These are phyloP conservation scores for Pterobdella sp. DNA, from an alignment of 2,888 invertebrate species.

Conservation along the genomic window DNA sequence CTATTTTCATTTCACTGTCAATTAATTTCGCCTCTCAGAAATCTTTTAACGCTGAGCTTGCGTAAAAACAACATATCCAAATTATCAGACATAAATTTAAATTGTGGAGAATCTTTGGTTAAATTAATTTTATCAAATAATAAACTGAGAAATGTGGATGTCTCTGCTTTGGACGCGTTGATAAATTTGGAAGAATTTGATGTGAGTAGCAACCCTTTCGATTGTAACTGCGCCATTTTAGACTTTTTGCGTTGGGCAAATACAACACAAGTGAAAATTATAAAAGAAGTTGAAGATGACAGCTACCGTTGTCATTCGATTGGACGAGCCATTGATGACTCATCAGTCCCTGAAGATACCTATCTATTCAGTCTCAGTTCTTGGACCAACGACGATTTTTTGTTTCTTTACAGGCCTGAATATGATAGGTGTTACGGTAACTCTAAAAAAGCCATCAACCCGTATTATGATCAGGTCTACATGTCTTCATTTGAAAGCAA, in stretches of 20 bases:
- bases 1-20: conserved; percentile 22
- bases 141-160: conserved; percentile 32
- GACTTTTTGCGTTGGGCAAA: conserved; percentile 38
- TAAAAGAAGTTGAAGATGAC: conserved; percentile 29
- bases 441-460: neutral
- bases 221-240: conserved; percentile 35
- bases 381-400: conserved; percentile 31
- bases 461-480: conserved; percentile 2
- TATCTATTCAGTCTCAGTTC: neutral
- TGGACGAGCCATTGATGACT: conserved; percentile 27
- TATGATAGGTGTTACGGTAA: conserved; percentile 22
- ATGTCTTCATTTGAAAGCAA: neutral
- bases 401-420: conserved; percentile 30
- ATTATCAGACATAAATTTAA: conserved; percentile 30
- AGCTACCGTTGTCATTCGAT: conserved; percentile 26
- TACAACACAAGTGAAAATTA: conserved; percentile 32
- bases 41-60: conserved; percentile 36
- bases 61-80: conserved; percentile 32
- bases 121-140: conserved; percentile 36
- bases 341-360: neutral
- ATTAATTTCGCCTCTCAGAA: conserved; percentile 7
- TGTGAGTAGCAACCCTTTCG: conserved; percentile 37
- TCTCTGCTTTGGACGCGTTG: conserved; percentile 30
- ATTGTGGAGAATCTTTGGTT: conserved; percentile 32
- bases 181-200: conserved; percentile 37